Percentiles rank a stretch among this genome's conserved stretches.
phyloP scores from a whole-genome alignment of 2,797 vertebrate species.

The Anas capensis region DNA sequence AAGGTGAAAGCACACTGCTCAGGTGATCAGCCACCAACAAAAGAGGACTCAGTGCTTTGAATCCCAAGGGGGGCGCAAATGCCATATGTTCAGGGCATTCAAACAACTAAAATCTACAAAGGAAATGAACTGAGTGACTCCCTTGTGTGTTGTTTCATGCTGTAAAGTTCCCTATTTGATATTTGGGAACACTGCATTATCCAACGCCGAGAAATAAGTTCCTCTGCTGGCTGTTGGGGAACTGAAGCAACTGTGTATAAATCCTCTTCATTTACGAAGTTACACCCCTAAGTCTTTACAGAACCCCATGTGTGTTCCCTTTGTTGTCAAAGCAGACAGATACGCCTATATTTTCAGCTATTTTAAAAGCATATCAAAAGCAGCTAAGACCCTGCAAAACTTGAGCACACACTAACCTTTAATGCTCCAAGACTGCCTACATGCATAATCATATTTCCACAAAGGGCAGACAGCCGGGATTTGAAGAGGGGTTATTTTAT shows the following conservation, averaged over 20 bases:
- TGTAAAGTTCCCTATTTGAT: background rate
- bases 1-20: background rate
- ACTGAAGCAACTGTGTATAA: background rate
- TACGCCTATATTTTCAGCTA: background rate
- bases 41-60: background rate
- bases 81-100: background rate
- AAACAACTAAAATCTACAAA: background rate
- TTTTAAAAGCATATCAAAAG: background rate
- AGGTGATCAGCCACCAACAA: background rate
- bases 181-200: background rate
- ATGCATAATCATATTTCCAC: background rate
- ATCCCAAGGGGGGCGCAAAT: background rate
- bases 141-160: background rate
- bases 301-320: background rate
- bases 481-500: background rate
- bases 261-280: background rate
- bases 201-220: background rate
- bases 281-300: background rate
- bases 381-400: background rate
- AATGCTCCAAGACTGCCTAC: background rate
- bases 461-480: background rate
- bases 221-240: background rate
- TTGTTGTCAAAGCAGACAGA: background rate
- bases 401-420: background rate
- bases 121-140: background rate